Evolutionary conservation across 2,797 vertebrate genomes (phyloP).

Genomic region (Catostomus latipinnis): DNA sequence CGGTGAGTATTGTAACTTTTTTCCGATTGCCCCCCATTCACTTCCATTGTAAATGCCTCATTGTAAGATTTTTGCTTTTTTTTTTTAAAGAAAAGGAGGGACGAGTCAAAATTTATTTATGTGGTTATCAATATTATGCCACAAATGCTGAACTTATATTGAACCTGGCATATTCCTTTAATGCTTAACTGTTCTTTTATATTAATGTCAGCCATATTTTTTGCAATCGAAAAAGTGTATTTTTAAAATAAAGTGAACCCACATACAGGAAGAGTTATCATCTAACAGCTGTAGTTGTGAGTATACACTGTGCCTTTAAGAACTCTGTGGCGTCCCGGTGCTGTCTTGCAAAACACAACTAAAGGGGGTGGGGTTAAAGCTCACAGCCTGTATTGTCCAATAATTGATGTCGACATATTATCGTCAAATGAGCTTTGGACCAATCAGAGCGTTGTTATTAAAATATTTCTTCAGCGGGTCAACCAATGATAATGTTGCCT

Average conservation of each 20-base stretch:
- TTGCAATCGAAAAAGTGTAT: neutral
- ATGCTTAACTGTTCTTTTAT: too few species aligned
- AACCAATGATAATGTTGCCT: conserved; percentile 37
- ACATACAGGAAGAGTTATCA: neutral
- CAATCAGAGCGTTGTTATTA: conserved; percentile 65
- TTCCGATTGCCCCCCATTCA: too few species aligned
- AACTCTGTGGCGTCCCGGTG: neutral
- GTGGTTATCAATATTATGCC: too few species aligned
- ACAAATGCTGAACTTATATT: too few species aligned
- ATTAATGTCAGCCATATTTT: neutral
- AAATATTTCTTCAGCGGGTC: conserved; percentile 26
- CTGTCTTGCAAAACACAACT: conserved; percentile 26
- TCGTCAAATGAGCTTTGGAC: conserved; percentile 43
- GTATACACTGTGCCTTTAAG: conserved; percentile 43
- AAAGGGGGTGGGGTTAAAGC: conserved; percentile 20
- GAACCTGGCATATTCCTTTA: too few species aligned
- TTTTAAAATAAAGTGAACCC: neutral
- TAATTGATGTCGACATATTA: conserved; percentile 59
- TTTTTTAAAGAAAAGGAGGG: too few species aligned
- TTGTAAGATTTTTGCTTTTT: too few species aligned
- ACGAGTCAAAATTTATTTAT: too few species aligned
- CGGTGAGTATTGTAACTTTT: too few species aligned
- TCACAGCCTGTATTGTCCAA: conserved; percentile 61
- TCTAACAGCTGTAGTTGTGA: neutral
- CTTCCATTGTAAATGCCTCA: too few species aligned